These are phyloP conservation scores for Phocides pigmalion DNA, from an alignment of 1,140 invertebrate species.

Conservation along the genomic window DNA sequence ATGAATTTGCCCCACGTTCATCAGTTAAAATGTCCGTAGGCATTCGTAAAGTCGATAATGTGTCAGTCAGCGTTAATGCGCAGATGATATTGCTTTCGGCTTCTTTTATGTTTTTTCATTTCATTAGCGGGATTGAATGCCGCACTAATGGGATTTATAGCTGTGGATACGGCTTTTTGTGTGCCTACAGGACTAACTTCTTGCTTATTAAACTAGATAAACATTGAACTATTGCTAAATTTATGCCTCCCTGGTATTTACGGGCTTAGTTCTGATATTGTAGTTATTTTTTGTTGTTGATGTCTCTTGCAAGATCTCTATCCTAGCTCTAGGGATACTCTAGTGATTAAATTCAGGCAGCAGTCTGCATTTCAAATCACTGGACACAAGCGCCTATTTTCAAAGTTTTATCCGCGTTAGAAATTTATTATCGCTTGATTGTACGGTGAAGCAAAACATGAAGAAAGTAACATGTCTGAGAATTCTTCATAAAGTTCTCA, in stretches of 20 bases:
- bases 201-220: not conserved
- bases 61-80: slow-evolving; percentile 6
- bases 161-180: not conserved
- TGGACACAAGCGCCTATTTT: too few species aligned
- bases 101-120: slow-evolving; percentile 30
- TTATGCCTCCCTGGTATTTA: not conserved
- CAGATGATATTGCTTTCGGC: slow-evolving; percentile 24
- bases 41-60: slow-evolving; percentile 10
- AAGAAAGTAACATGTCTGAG: too few species aligned
- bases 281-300: too few species aligned
- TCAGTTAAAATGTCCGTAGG: slow-evolving; percentile 1
- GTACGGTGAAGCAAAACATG: too few species aligned
- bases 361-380: too few species aligned
- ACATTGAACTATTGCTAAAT: not conserved
- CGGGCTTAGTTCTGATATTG: too few species aligned
- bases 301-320: too few species aligned
- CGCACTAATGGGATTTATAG: slow-evolving; percentile 13
- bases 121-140: slow-evolving; percentile 32
- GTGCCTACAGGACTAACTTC: not conserved
- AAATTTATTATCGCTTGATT: too few species aligned
- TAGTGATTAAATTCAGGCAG: too few species aligned
- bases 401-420: too few species aligned
- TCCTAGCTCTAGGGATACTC: too few species aligned
- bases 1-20: slow-evolving; percentile 1
- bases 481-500: too few species aligned